Base-by-base conservation (phyloP, 2,113 vertebrate genomes). In the Corythaeola cristata region DNA sequence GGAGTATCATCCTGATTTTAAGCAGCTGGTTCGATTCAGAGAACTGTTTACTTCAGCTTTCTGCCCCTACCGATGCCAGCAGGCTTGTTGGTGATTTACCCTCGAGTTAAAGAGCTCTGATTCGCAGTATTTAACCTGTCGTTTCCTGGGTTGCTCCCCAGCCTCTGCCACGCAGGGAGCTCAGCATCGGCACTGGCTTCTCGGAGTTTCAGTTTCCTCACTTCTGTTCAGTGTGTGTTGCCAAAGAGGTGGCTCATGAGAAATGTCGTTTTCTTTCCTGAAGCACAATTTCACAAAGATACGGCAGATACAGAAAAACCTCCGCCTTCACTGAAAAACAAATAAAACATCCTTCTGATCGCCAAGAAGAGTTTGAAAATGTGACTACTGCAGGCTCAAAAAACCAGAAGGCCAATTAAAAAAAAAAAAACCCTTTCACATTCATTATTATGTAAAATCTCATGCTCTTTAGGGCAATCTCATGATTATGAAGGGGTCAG, bases 381-480 rank as follows among this genome's bases (percentile, higher is more conserved):
- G 8, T 78, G 73, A 49, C 72, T 89, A 85, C 67, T 55, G 78
- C 41, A 4, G 72, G 83, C 88, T 96, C 64, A 45, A 74, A 50
- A 50, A 89, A 92, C 67, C 4, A 69, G 76, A 63, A 87, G 92
- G 90, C 83, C 95, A 95, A 97, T 95, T 94, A 94, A 89, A 93
- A 95, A 74, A 94, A 74, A 62, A 74, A 21, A 28, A 7, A 1
- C 4, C 88, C 81, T 69, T 50, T 83, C 63, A 47, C 96, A 88
- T 89, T 95, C 74, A 94, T 95, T 93, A 86, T 90, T 92, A 92
- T 92, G 95, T 78, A 97, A 96, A 96, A 96, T 95, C 89, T 66
- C 53, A 56, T 62, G 89, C 93, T 97, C 96, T 96, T 97, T 96
- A 96, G 96, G 94, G 96, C 96, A 96, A 97, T 95, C 95, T 96